phyloP scores from a whole-genome alignment of 2,113 vertebrate species.

The Crotalus horridus region DNA sequence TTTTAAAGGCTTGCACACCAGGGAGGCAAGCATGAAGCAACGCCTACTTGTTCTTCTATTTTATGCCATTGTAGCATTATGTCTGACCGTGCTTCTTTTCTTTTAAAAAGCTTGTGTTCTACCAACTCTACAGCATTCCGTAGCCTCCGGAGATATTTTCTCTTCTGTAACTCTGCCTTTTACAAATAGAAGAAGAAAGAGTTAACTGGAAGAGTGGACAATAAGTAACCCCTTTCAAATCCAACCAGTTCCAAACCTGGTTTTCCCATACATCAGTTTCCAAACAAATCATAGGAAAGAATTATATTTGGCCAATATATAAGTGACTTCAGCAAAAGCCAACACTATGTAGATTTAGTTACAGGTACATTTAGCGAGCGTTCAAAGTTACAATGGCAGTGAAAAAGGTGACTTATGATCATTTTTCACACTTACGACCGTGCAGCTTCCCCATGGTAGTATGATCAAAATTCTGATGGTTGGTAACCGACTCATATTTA shows the following conservation, averaged over 20 bases:
- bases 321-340: not conserved
- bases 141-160: not conserved
- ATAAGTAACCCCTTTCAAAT: not conserved
- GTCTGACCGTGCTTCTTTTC: fast-evolving
- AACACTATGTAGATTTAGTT: not conserved
- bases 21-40: constrained; percentile 53
- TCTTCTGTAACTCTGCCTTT: not conserved
- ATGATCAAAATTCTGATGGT: not conserved
- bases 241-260: not conserved
- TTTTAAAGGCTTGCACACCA: constrained; percentile 66
- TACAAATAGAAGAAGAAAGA: not conserved
- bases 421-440: not conserved
- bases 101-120: not conserved
- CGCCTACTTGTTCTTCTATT: constrained; percentile 47
- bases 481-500: not conserved
- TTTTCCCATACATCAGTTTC: not conserved
- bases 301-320: not conserved
- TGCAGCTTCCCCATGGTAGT: not conserved
- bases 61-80: not conserved
- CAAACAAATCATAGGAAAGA: not conserved
- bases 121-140: not conserved
- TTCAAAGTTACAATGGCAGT: not conserved
- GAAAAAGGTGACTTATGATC: not conserved
- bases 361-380: not conserved
- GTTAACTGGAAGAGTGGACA: not conserved